These are phyloP conservation scores for Trogon surrucura DNA, from an alignment of 2,113 vertebrate genomes.

Conservation along the genomic window DNA sequence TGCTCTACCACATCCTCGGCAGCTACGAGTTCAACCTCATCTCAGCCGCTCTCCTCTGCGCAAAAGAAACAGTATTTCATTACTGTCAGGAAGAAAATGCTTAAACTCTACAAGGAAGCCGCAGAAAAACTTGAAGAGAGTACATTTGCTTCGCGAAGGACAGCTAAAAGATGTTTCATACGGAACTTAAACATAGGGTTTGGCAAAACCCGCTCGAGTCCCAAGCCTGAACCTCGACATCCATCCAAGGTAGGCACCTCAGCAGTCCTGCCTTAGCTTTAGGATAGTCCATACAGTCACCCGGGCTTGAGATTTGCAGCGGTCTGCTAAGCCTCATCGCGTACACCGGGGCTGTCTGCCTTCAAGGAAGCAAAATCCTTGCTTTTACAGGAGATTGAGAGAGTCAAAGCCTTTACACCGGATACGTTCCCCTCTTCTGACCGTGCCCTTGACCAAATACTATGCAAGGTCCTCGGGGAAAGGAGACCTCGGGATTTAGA, in stretches of 20 bases:
- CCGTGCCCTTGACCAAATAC: background rate
- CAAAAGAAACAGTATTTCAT: background rate
- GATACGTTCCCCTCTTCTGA: background rate
- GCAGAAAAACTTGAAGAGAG: background rate
- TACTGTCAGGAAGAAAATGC: background rate
- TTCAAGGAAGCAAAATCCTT: background rate
- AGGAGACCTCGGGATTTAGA: accelerated
- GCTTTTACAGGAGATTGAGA: background rate
- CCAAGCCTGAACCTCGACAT: background rate
- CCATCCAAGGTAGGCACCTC: background rate
- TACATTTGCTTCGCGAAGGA: background rate
- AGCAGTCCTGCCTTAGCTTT: background rate
- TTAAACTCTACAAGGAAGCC: background rate
- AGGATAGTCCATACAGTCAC: background rate
- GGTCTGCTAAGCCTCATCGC: background rate
- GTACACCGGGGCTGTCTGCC: background rate
- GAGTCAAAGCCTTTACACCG: background rate
- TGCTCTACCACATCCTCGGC: background rate
- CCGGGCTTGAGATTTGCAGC: background rate
- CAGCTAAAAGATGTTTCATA: background rate
- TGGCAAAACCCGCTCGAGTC: background rate
- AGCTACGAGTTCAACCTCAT: background rate
- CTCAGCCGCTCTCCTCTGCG: background rate
- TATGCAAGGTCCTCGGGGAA: background rate
- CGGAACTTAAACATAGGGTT: background rate